Percentiles rank a stretch among this genome's conserved stretches.
phyloP scores from a whole-genome alignment of 2,888 invertebrate genomes.

The Pollenia amentaria region DNA sequence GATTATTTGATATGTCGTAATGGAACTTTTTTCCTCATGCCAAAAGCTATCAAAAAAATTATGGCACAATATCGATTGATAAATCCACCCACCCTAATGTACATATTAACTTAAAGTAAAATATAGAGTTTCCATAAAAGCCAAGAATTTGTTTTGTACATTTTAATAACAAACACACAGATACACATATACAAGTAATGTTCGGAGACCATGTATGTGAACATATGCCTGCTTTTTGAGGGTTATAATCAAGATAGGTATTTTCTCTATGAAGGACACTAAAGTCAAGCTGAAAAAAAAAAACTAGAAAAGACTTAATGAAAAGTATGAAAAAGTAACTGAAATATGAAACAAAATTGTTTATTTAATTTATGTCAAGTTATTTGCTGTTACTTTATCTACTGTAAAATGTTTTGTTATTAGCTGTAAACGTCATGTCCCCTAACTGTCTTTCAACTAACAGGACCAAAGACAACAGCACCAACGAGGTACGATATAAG shows the following conservation, averaged over 20 bases:
- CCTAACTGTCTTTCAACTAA: background rate
- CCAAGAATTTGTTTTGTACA: constrained; percentile 27
- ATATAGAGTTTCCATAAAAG: constrained; percentile 9
- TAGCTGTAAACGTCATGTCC: constrained; percentile 58
- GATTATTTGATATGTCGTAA: no score
- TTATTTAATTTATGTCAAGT: constrained; percentile 71
- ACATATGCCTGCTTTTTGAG: no score
- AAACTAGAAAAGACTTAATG: no score
- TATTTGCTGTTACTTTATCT: constrained; percentile 65
- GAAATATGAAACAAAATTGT: constrained; percentile 56
- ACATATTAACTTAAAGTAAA: background rate
- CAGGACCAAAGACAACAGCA: background rate
- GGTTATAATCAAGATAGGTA: background rate
- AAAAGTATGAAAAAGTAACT: background rate
- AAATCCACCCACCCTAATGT: background rate
- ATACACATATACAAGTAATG: background rate
- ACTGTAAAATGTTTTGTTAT: constrained; percentile 68
- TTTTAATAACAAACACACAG: background rate
- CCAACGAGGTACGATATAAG: background rate
- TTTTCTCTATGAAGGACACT: background rate
- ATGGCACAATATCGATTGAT: no score
- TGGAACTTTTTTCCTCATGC: no score
- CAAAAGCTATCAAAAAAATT: background rate
- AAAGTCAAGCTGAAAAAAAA: background rate
- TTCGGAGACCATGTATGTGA: no score